Evolutionary conservation across 2,888 invertebrate genomes (phyloP).

Genomic region (Pollenia griseotomentosa): DNA sequence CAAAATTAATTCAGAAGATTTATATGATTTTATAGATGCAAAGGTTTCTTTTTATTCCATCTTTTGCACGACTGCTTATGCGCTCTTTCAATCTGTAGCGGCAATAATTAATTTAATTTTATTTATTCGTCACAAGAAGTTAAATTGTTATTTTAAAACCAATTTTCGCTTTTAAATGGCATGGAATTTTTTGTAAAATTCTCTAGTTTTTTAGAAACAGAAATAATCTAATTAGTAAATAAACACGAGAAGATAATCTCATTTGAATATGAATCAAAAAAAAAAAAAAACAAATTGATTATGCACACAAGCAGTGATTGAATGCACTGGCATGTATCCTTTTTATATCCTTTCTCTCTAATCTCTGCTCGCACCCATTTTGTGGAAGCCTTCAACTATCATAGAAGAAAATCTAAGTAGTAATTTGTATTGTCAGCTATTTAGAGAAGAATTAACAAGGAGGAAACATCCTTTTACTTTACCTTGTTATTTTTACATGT

Average conservation of each 20-base stretch:
- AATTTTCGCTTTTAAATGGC: no score
- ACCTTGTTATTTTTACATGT: slow-evolving; percentile 45
- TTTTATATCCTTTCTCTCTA: background rate
- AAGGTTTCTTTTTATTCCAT: no score
- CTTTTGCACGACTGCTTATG: no score
- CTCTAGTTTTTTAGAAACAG: background rate
- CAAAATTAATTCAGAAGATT: no score
- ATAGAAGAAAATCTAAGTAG: background rate
- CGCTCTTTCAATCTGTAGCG: no score
- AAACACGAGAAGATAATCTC: slow-evolving; percentile 2
- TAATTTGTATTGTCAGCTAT: slow-evolving; percentile 52
- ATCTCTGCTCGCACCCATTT: background rate
- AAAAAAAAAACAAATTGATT: slow-evolving; percentile 17
- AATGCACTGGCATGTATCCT: slow-evolving; percentile 2
- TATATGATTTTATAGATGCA: no score
- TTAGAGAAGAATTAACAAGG: background rate
- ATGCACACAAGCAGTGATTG: slow-evolving; percentile 30
- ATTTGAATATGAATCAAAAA: slow-evolving; percentile 26
- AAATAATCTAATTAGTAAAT: slow-evolving; percentile 1
- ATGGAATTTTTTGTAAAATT: background rate
- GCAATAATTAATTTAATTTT: no score
- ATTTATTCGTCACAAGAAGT: no score
- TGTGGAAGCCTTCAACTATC: background rate
- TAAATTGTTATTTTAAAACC: no score
- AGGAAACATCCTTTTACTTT: slow-evolving; percentile 16